These are phyloP conservation scores for Intellagama lesueurii DNA, from an alignment of 2,797 vertebrate species.

Conservation along the genomic window DNA sequence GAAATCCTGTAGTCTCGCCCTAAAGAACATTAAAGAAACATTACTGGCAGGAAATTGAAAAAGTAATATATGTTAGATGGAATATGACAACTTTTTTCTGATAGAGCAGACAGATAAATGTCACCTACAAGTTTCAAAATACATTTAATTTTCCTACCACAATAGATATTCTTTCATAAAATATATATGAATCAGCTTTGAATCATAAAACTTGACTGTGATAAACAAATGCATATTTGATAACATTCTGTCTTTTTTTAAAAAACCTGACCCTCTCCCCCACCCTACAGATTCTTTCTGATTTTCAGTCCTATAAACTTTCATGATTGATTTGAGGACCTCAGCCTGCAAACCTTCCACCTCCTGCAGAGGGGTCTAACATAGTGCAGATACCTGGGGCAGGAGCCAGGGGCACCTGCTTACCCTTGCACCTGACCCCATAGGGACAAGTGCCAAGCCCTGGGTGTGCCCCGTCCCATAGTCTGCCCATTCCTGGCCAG, in stretches of 20 bases:
- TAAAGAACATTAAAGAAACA: slow-evolving; percentile 79
- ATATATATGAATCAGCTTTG: slow-evolving; percentile 72
- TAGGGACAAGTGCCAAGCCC: too few relatives aligned
- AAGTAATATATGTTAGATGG: slow-evolving; percentile 80
- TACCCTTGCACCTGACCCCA: too few relatives aligned
- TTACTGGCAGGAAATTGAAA: slow-evolving; percentile 83
- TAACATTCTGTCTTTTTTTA: slow-evolving; percentile 51
- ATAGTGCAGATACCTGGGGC: too few relatives aligned
- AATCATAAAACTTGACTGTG: slow-evolving; percentile 62
- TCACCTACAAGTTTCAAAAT: slow-evolving; percentile 76
- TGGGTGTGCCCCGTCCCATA: too few relatives aligned
- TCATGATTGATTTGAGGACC: slow-evolving; percentile 53
- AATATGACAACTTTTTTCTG: slow-evolving; percentile 79
- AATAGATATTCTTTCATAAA: slow-evolving; percentile 78
- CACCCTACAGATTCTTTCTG: slow-evolving; percentile 60
- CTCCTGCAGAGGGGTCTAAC: too few relatives aligned
- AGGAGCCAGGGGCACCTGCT: too few relatives aligned
- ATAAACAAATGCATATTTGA: slow-evolving; percentile 77
- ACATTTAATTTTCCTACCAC: slow-evolving; percentile 79
- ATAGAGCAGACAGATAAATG: slow-evolving; percentile 82
- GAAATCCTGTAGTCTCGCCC: slow-evolving; percentile 71
- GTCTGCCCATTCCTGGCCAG: too few relatives aligned
- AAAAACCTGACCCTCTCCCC: slow-evolving; percentile 27
- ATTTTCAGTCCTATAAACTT: slow-evolving; percentile 68
- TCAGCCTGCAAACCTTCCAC: slow-evolving; percentile 36